Evolutionary conservation across 2,888 invertebrate genomes (phyloP), one percentile per base, ranked within the genome.

Genomic region (Sicus ferrugineus): DNA sequence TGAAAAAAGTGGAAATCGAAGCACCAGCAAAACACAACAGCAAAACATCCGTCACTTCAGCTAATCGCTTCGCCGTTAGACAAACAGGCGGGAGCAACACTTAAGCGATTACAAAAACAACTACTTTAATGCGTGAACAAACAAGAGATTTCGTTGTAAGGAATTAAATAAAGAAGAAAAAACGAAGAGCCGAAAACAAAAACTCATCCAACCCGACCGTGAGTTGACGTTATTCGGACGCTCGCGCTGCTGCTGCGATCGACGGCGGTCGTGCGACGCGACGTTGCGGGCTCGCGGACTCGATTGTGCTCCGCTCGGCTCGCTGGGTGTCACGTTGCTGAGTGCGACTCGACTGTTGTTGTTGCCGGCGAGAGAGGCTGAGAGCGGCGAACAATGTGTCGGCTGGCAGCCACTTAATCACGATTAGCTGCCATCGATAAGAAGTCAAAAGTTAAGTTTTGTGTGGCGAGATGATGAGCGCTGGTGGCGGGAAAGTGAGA

Each of bases 321-420:
- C 31, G 54, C n/a, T n/a, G 46, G 28, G 28, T 42, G 3, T 42
- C 23, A 54, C 14, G 46, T 56, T n/a, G 50, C 19, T 46, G 59
- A 21, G 31, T 26, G 42, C n/a, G 28, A 58, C 59, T 56, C 50
- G 66, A 54, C 63, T 69, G 69, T 62, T 62, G 62, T 62, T 70
- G 68, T 68, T 70, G 70, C 31, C 28, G 14, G 54, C 28, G 30
- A 38, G 63, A 54, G 63, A 65, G 59, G 30, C 48, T n/a, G n/a
- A 69, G 65, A 16, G 48, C 50, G 52, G 56, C 42, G 28, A 31
- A 70, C 48, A 54, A 66, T 34, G 67, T 63, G 52, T 46, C 68
- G 78, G 79, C 81, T 81, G 81, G 80, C 80, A 80, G 80, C 81
- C 81, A 80, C 81, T 80, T 80, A 81, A 80, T 80, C 81, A 81